Evolutionary conservation across 1,140 invertebrate genomes (phyloP).

Genomic region (Pogonognathellus flavescens): DNA sequence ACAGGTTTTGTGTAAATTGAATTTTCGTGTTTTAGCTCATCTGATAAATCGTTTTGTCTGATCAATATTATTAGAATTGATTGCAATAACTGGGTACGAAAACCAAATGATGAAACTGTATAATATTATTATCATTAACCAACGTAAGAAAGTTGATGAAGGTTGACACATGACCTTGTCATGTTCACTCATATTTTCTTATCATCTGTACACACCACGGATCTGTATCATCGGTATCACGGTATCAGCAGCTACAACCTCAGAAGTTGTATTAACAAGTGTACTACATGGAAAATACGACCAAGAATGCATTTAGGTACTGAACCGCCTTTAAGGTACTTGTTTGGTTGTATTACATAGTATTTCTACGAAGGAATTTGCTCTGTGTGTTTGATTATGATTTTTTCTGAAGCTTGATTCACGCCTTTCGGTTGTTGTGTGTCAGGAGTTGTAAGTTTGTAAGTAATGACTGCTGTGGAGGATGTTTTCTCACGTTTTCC

Average conservation of each 20-base stretch:
- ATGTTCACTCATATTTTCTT: background rate
- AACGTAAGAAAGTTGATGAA: slow-evolving; percentile 42
- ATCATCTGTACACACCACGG: background rate
- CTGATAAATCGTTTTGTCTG: background rate
- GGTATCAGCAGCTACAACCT: too few species aligned
- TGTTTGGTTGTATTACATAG: too few species aligned
- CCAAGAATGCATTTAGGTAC: too few species aligned
- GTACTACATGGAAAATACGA: too few species aligned
- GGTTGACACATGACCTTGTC: slow-evolving; percentile 24
- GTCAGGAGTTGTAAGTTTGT: background rate
- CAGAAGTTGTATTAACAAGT: too few species aligned
- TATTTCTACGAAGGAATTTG: too few species aligned
- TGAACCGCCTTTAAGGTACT: too few species aligned
- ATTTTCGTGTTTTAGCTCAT: background rate
- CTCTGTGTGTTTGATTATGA: too few species aligned
- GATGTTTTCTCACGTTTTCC: slow-evolving; percentile 20
- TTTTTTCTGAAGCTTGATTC: background rate
- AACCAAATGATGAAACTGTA: too few species aligned
- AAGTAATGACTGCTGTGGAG: background rate
- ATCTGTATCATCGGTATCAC: too few species aligned
- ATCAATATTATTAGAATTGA: background rate
- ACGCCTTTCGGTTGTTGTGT: slow-evolving; percentile 1
- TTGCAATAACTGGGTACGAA: too few species aligned
- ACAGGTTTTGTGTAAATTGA: background rate
- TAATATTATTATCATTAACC: background rate